Base-by-base conservation (phyloP, 2,888 invertebrate species). In the Tuberolachnus salignus region DNA sequence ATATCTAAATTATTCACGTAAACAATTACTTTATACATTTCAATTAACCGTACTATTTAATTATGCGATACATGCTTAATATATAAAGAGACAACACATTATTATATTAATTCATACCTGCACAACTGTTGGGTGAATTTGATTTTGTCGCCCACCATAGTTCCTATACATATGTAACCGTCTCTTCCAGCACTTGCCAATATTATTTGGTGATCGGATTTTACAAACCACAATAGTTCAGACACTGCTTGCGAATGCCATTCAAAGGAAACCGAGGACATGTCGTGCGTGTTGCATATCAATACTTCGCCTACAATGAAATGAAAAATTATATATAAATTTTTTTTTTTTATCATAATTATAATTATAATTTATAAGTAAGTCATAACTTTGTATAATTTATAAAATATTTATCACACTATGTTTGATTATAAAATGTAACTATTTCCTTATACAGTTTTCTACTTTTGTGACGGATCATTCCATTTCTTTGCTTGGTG, bases 211-310 rank as follows among this genome's bases (percentile, higher is more conserved):
- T 4, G 66, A 26, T 75, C 75, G 46, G 75, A 75, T 75, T 55
- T 66, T 26, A 55, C 55, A 46, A 75, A 75, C 75, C 75, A 75
- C 23, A 66, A 66, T 26, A 16, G 16, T 46, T 75, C 66, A 19
- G 66, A 63, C 10, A 75, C 46, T 16, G 53, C 19, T 1, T 66
- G 26, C 9, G 66, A 55, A 57, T 75, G 75, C 75, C 75, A 75
- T 44, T 66, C 75, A 9, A 75, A 26, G 1, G 55, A 44, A n/a
- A 66, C 23, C n/a, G 42, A 46, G 19, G 34, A 19, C 66, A 75
- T 66, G 23, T 66, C 75, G 26, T 66, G 13, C 1, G 19, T 66
- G 66, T 75, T 63, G 8, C 66, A 57, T 26, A 75, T n/a, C 1
- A 75, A 11, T 10, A 75, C 10, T 55, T 75, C 66, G 14, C 75